Evolutionary conservation across 2,888 invertebrate genomes (phyloP).

Genomic region (Limnephilus lunatus): DNA sequence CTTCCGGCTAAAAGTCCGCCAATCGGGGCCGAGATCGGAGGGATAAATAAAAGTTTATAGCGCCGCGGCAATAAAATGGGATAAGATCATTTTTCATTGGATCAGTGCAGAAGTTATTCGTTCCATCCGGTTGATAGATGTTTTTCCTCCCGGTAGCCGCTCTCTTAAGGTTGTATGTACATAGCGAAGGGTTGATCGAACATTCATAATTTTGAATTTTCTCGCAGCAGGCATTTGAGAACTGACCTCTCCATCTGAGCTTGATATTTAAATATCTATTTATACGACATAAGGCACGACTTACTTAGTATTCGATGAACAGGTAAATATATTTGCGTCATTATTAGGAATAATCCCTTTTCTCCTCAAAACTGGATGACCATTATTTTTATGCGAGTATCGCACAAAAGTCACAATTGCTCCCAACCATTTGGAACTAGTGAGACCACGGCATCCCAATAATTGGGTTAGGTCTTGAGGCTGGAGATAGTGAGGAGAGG

Average conservation of each 20-base stretch:
- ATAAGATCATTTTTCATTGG: conserved; percentile 65
- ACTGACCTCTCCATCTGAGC: not conserved
- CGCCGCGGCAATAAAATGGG: conserved; percentile 62
- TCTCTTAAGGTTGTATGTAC: not conserved
- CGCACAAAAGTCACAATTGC: too few species aligned
- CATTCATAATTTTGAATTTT: not conserved
- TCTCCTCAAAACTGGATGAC: too few species aligned
- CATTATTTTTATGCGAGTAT: too few species aligned
- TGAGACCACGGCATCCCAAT: too few species aligned
- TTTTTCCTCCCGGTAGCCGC: conserved; percentile 18
- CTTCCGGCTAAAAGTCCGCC: conserved; percentile 57
- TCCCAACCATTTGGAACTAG: too few species aligned
- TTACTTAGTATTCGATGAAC: too few species aligned
- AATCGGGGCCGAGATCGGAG: conserved; percentile 55
- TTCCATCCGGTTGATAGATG: conserved; percentile 63
- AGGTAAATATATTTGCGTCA: too few species aligned
- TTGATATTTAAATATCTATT: not conserved
- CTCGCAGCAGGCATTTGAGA: not conserved
- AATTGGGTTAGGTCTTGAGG: too few species aligned
- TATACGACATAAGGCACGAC: too few species aligned
- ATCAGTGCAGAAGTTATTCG: conserved; percentile 63
- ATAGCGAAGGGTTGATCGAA: conserved; percentile 15
- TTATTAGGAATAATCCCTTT: too few species aligned
- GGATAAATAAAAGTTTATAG: conserved; percentile 65
- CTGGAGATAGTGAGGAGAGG: too few species aligned